Evolutionary conservation across 2,888 invertebrate genomes (phyloP), one percentile per base, ranked within the genome.

Genomic region (Aleiodes alternator): DNA sequence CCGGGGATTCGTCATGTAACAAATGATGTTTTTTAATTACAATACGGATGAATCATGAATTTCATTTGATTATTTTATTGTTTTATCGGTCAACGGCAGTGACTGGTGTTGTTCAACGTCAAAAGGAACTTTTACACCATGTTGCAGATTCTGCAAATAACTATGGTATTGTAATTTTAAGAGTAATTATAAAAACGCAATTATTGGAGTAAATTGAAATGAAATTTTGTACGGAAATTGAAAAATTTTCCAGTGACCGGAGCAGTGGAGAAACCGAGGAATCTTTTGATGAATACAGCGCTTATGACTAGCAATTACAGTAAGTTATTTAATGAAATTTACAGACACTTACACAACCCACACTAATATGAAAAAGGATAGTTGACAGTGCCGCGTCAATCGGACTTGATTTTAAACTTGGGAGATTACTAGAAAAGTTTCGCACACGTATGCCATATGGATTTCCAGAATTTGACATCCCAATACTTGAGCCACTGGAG

Each of bases 311-410:
- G 85, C 7, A 85, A 87, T 78, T 83, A 83, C 77, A 87, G 88
- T 88, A 82, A 87, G 88, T 87, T 73, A 77, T 78, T 73, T 31
- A 34, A 69, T 55, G 5, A 43, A 48, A 12, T 53, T 53, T 68
- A 53, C 9, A n/a, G 64, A 61, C 69, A 53, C 56, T 71, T 64
- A 73, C 38, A 72, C 48, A 75, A 69, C 74, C 72, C 59, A 69
- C 72, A 78, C 72, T 78, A 80, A 80, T 80, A 70, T 61, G 73
- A 79, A 74, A 79, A 82, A 80, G 86, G 81, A 83, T 81, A 88
- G 88, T 88, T 81, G 87, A 88, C 84, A 87, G 85, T 75, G 87
- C 88, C 43, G 83, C 88, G 4, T 87, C 88, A 57, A 87, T 78
- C 69, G 86, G 87, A 55, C 79, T 88, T 71, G 88, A 88, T 75